These are phyloP conservation scores for Eudyptes chrysolophus DNA, from an alignment of 2,113 vertebrate species.

Conservation along the genomic window DNA sequence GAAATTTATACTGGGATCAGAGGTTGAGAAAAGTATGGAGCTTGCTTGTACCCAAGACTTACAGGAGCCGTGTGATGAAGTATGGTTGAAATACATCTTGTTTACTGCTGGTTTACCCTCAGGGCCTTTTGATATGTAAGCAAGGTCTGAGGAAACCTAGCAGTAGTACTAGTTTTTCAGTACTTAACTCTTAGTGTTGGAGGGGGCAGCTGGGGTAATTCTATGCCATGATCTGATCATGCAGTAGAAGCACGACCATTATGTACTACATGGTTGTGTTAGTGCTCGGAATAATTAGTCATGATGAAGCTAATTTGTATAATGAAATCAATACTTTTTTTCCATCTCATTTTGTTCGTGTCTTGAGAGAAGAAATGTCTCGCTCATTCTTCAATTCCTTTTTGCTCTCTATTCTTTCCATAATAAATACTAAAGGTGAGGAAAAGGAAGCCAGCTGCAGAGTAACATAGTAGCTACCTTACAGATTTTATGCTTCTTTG, in stretches of 20 bases:
- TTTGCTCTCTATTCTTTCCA: background rate
- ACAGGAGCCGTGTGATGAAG: background rate
- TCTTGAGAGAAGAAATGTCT: background rate
- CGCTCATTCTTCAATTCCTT: background rate
- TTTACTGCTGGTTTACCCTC: background rate
- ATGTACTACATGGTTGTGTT: background rate
- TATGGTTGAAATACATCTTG: background rate
- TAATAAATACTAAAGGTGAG: background rate
- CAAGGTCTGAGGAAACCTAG: background rate
- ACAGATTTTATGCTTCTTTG: background rate
- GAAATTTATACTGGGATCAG: background rate
- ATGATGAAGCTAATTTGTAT: background rate
- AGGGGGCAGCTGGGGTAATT: background rate
- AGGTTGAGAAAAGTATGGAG: background rate
- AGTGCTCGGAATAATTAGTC: background rate
- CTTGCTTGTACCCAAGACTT: background rate
- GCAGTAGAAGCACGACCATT: background rate
- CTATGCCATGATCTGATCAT: background rate
- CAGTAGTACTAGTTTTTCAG: background rate
- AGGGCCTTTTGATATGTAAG: background rate
- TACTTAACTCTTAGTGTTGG: background rate
- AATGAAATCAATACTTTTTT: background rate
- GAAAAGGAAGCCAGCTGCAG: background rate
- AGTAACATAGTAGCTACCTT: background rate
- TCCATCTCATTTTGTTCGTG: background rate